Base-by-base conservation (phyloP, 2,797 vertebrate genomes). In the Pipistrellus kuhlii region DNA sequence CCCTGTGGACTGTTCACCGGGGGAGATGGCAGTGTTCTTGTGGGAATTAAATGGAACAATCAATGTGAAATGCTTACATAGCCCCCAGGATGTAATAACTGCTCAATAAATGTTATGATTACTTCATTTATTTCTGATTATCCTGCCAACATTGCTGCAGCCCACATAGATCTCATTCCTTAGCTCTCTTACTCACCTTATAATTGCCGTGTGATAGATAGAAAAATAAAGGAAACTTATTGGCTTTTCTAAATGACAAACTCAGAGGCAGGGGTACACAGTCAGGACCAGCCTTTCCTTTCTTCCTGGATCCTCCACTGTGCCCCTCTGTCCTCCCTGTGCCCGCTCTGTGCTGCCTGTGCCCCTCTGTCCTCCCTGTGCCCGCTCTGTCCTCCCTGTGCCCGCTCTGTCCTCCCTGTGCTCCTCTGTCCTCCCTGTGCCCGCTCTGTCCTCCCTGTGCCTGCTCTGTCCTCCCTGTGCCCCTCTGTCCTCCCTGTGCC, bases 61-160 rank as follows among this genome's bases (percentile, higher is more conserved):
- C 66, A 38, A 68, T 88, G 68, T 69, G 51, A 90, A 90, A 86
- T 86, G 18, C 55, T 76, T 73, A 57, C 38, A 69, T 23, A 80
- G 38, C 48, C 7, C 53, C 46, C 77, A 44, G 46, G 48, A 57
- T 81, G 14, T 64, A 84, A 68, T 69, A 84, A 80, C 71, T 88
- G 27, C 66, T 96, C 53, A 69, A 44, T 53, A 64, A 90, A 55
- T 92, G 27, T 83, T 92, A 32, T 71, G 80, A 76, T 64, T 83
- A 35, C 81, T 95, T 77, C 55, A 57, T 84, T 83, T 75, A 41
- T 73, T 92, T 95, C 82, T 88, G 44, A 90, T 90, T 75, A 81
- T 83, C 46, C 76, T 83, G 69, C 53, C n/a, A 77, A 82, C 90
- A 88, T 10, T 78, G 35, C 35, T 83, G 17, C 73, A 32, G 30